Conservation (phyloP, 2,888 invertebrate genomes). For the Pachydiplax longipennis region DNA sequence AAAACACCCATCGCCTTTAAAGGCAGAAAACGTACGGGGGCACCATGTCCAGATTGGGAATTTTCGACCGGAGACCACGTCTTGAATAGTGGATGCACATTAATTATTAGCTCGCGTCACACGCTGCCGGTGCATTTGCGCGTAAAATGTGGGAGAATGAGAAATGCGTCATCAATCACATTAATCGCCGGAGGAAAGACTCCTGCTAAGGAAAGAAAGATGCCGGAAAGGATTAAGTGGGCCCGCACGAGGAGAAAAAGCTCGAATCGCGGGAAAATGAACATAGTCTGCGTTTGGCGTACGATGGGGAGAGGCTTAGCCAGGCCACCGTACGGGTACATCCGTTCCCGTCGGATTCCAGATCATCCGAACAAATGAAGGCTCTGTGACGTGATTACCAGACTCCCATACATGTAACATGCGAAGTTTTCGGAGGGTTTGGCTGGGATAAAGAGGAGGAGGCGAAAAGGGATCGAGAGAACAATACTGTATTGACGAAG, state of each 20-base stretch:
- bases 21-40: neutral
- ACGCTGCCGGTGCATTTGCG: neutral
- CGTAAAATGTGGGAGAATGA: neutral
- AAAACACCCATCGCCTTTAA: neutral
- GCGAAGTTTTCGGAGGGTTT: neutral
- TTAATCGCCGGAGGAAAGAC: neutral
- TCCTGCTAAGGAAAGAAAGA: neutral
- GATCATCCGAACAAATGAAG: conserved; percentile 30
- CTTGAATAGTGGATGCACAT: neutral
- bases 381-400: conserved; percentile 12
- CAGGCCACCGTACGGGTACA: neutral
- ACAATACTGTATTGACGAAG: no score
- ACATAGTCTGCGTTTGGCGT: neutral
- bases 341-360: neutral
- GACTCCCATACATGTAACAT: neutral
- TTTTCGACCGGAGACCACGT: neutral
- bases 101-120: neutral
- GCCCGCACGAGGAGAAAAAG: neutral
- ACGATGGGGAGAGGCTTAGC: neutral
- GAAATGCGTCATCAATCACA: neutral
- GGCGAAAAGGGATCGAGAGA: neutral
- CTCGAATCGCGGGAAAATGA: neutral
- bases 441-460: neutral
- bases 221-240: neutral
- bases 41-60: neutral